A percentile compares a stretch with the other conserved stretches of the same genome.
Conservation (phyloP, 1,140 invertebrate species). For the Idris sp. region DNA sequence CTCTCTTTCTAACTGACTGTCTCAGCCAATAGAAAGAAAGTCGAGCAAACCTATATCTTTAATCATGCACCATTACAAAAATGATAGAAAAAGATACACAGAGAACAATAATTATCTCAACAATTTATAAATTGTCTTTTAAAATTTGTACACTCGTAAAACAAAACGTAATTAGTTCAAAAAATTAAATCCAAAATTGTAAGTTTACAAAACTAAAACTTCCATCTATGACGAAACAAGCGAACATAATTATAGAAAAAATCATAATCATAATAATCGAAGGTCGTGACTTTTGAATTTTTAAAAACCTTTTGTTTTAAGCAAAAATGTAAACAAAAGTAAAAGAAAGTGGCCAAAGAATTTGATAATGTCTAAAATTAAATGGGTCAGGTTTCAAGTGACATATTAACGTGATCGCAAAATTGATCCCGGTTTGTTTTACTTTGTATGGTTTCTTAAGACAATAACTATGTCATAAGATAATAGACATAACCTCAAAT, state of each 20-base stretch:
- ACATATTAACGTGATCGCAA: neutral
- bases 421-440: neutral
- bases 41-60: slow-evolving; percentile 8
- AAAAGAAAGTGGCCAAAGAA: too few relatives aligned
- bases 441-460: slow-evolving; percentile 1
- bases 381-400: neutral
- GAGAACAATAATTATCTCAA: neutral
- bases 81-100: slow-evolving; percentile 19
- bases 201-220: too few relatives aligned
- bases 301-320: neutral
- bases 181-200: too few relatives aligned
- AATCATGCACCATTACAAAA: slow-evolving; percentile 12
- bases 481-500: slow-evolving; percentile 27
- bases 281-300: neutral
- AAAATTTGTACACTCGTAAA: too few relatives aligned
- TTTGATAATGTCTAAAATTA: too few relatives aligned
- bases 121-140: neutral
- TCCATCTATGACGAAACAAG: neutral
- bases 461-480: slow-evolving; percentile 23
- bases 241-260: too few relatives aligned
- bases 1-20: slow-evolving; percentile 1
- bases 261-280: too few relatives aligned
- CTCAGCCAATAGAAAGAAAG: slow-evolving; percentile 1
- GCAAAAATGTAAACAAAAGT: neutral
- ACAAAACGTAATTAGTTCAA: neutral